Evolutionary conservation across 1,140 invertebrate species (phyloP).

Genomic region (Brevipalpus yothersi): DNA sequence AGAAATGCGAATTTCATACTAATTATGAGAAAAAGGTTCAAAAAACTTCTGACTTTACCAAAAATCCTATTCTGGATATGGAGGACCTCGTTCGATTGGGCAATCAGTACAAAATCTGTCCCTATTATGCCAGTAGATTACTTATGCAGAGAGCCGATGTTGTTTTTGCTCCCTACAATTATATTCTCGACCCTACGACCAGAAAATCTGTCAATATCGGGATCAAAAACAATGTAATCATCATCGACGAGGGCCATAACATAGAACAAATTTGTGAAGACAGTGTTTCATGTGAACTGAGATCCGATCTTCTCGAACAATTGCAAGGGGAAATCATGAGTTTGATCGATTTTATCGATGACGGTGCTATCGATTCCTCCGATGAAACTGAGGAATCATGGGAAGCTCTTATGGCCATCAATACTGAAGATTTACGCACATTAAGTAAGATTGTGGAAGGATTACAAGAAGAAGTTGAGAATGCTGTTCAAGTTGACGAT

Average conservation of each 20-base stretch:
- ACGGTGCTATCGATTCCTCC: no score
- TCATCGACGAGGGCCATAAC: constrained; percentile 98
- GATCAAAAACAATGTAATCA: constrained; percentile 30
- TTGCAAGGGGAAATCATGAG: no score
- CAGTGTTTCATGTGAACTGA: constrained; percentile 60
- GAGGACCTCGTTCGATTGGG: constrained; percentile 76
- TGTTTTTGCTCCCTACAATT: constrained; percentile 96
- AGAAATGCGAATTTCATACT: constrained; percentile 43
- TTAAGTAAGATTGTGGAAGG: constrained; percentile 51
- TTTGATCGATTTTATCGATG: no score
- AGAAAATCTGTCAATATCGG: constrained; percentile 38
- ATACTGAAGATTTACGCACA: constrained; percentile 42
- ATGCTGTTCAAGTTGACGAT: background rate
- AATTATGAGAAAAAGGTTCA: constrained; percentile 24
- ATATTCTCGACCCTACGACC: constrained; percentile 74
- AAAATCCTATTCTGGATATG: constrained; percentile 55
- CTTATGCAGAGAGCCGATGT: constrained; percentile 39
- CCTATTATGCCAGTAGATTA: constrained; percentile 73
- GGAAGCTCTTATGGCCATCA: constrained; percentile 32
- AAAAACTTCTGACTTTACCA: constrained; percentile 30
- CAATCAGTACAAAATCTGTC: constrained; percentile 53
- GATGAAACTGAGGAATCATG: background rate
- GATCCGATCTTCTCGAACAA: constrained; percentile 10
- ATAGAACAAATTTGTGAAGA: constrained; percentile 93
- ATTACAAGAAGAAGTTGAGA: constrained; percentile 50